Evolutionary conservation across 2,888 invertebrate species (phyloP), one percentile per base, ranked within the genome.

Genomic region (Lasioglossum lativentre): DNA sequence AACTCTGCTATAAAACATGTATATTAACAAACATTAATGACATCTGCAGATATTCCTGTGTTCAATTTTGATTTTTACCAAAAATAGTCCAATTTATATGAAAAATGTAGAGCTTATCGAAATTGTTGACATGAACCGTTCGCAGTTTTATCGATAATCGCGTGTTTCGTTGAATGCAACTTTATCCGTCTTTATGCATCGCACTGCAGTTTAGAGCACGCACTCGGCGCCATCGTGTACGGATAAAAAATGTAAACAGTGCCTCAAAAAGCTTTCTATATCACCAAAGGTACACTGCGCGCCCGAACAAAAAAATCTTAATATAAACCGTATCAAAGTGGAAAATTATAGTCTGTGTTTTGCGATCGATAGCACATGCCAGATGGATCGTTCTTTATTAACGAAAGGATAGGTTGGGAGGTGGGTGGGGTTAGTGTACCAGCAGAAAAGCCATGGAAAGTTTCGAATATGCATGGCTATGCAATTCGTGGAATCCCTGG

Each of bases 381-480:
- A 79, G 77, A 90, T 78, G 90, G 87, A 79, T 45, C 82, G 82
- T 89, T 85, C 85, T 86, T 91, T 90, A 90, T 91, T 89, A 86
- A 83, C 75, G 84, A 80, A 85, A 84, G 76, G 80, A 83, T 78
- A 86, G 75, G 70, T 78, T 73, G 74, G 83, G n/a, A n/a, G 52
- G 52, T 3, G 14, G 12, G n/a, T n/a, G 72, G 27, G 90, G 85
- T 78, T 78, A 80, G 82, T 73, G 75, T 47, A 73, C 76, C 72
- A 81, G 82, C 75, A 80, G 88, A 86, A 70, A 56, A 77, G 59
- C 70, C 70, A 79, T 78, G 75, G 80, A 66, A 90, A 89, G 86
- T 91, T 89, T 78, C 90, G 90, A 86, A 87, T 91, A 88, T 90
- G 91, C 90, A 90, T 88, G 84, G 86, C 85, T 81, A 85, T 90